Conservation (phyloP, 2,113 vertebrate genomes). For the Malurus melanocephalus region DNA sequence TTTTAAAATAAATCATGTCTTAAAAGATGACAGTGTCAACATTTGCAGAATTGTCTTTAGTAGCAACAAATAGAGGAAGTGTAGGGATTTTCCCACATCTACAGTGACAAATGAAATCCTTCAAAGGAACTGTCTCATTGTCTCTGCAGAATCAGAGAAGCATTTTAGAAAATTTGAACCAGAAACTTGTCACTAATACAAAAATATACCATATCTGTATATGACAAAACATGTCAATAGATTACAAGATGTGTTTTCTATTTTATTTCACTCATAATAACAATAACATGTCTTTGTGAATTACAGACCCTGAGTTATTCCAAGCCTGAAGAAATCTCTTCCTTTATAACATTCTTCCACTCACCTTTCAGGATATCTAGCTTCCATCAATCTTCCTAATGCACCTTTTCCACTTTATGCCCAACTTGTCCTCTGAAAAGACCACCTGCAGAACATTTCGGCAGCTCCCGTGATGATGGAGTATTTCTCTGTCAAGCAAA, state of each 20-base stretch:
- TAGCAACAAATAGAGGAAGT: neutral
- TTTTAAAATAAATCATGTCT: neutral
- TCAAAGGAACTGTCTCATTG: neutral
- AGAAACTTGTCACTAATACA: neutral
- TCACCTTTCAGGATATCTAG: neutral
- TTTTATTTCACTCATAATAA: neutral
- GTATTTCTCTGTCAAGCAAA: neutral
- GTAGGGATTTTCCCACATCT: neutral
- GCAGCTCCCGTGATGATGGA: neutral
- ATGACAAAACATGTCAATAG: neutral
- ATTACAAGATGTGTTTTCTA: neutral
- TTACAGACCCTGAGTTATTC: neutral
- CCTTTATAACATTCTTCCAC: neutral
- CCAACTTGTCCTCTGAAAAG: neutral
- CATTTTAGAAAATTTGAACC: neutral
- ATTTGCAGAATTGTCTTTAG: neutral
- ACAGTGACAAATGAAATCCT: neutral
- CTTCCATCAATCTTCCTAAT: constrained; percentile 2
- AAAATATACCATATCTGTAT: neutral
- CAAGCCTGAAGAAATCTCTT: neutral
- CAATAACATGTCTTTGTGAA: neutral
- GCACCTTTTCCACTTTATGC: neutral
- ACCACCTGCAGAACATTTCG: neutral
- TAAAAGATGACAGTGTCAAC: neutral
- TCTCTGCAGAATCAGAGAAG: neutral